A percentile compares a stretch with the other conserved stretches of the same genome.
These are phyloP conservation scores for Chamaedrilus cognettii DNA, from an alignment of 2,888 invertebrate species.

Conservation along the genomic window DNA sequence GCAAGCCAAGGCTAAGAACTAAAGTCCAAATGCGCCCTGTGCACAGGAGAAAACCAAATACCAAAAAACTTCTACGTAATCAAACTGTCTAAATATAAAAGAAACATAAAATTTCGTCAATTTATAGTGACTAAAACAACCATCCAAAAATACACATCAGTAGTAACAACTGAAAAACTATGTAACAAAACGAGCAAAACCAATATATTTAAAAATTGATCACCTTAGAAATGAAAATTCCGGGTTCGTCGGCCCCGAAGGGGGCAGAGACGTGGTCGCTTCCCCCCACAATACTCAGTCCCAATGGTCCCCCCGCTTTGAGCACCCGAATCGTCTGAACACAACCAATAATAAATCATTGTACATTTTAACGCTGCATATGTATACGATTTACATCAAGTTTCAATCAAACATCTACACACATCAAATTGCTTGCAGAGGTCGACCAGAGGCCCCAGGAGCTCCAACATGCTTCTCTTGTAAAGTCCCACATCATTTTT, in stretches of 20 bases:
- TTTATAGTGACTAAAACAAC: background rate
- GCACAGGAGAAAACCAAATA: no score
- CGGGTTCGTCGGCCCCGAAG: constrained; percentile 93
- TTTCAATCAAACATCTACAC: no score
- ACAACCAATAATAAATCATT: background rate
- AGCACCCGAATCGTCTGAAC: constrained; percentile 80
- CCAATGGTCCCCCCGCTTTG: constrained; percentile 91
- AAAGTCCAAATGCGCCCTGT: no score
- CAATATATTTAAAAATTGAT: constrained; percentile 27
- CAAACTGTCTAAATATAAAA: no score
- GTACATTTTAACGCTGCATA: background rate
- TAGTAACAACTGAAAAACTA: background rate
- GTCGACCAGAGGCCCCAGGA: no score
- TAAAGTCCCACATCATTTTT: no score
- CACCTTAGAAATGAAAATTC: constrained; percentile 96
- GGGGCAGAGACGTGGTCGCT: constrained; percentile 97
- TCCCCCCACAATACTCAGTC: constrained; percentile 98
- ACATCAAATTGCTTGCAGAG: background rate
- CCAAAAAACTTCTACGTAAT: no score
- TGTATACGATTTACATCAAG: no score
- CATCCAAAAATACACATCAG: background rate
- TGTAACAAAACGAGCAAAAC: background rate
- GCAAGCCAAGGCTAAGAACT: no score
- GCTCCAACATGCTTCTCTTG: no score
- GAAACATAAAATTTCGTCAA: no score